Base-by-base conservation (phyloP, 2,888 invertebrate genomes). In the Trichopoda pennipes region DNA sequence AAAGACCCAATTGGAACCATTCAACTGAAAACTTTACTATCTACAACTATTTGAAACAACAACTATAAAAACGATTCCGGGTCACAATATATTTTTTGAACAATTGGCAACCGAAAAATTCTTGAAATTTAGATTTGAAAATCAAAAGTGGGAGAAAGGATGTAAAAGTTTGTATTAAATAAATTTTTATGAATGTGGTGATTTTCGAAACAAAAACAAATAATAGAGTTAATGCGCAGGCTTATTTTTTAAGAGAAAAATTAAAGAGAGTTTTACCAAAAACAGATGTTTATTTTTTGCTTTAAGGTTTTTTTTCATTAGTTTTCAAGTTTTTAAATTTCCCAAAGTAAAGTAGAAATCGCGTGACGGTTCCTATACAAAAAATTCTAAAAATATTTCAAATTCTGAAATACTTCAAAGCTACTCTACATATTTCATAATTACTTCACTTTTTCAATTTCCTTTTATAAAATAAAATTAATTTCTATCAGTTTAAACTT, bases 211-310 rank as follows among this genome's bases (percentile, higher is more conserved):
- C n/a, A 63, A 53, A 55, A 51, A 73, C 38, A 63, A 55, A 32
- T 3, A 47, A 9, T 7, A 2, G 1, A 21, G 12, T 14, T n/a
- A 58, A 32, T 44, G 72, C 78, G 78, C 78, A 72, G n/a, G 4
- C 10, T 38, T 21, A n/a, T 51, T 53, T 66, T 64, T 64, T 44
- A 72, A 72, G 56, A 70, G 72, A 58, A 51, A 58, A 51, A 0
- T 14, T 16, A 42, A 51, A 64, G 44, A 72, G 61, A 77, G n/a
- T 53, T 21, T 23, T 8, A 4, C 16, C 14, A 19, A 10, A 32
- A 47, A 38, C n/a, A 2, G 19, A 23, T 14, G 16, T 44, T 44
- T 6, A 6, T n/a, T 6, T 28, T 28, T 44, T 38, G 38, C 2
- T 38, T 38, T 10, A 12, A 32, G 8, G 32, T 32, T 38, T 4